These are phyloP conservation scores for Aptenodytes forsteri DNA, from an alignment of 2,113 vertebrate genomes.

Conservation along the genomic window DNA sequence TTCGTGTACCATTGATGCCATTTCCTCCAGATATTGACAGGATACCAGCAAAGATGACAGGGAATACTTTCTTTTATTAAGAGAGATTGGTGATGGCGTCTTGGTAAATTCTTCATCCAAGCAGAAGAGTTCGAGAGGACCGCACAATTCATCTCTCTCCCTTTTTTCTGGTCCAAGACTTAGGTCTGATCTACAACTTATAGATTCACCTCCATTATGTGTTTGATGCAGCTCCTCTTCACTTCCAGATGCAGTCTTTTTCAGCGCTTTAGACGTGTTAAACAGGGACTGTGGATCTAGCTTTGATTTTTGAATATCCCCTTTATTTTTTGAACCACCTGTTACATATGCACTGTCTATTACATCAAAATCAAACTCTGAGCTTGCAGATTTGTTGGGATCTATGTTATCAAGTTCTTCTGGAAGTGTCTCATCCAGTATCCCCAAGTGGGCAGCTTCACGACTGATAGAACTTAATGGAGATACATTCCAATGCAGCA, in stretches of 20 bases:
- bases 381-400: neutral
- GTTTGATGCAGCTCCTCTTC: neutral
- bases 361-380: neutral
- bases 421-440: slow-evolving; percentile 70
- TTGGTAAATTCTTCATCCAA: slow-evolving; percentile 22
- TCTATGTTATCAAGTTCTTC: slow-evolving; percentile 13
- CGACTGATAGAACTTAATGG: neutral
- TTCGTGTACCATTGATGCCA: neutral
- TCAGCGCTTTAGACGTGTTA: neutral
- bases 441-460: neutral
- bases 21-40: slow-evolving; percentile 32
- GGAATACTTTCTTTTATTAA: slow-evolving; percentile 21
- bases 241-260: neutral
- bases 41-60: slow-evolving; percentile 42
- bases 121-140: neutral
- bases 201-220: neutral
- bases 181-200: neutral
- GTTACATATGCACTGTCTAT: neutral
- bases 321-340: neutral
- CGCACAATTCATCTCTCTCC: neutral
- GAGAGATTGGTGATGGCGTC: neutral
- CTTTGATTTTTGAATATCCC: neutral
- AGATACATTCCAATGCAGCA: neutral
- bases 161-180: neutral
- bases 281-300: neutral